Evolutionary conservation across 2,797 vertebrate species (phyloP), one percentile per base, ranked within the genome.

Genomic region (Remorina albescens): DNA sequence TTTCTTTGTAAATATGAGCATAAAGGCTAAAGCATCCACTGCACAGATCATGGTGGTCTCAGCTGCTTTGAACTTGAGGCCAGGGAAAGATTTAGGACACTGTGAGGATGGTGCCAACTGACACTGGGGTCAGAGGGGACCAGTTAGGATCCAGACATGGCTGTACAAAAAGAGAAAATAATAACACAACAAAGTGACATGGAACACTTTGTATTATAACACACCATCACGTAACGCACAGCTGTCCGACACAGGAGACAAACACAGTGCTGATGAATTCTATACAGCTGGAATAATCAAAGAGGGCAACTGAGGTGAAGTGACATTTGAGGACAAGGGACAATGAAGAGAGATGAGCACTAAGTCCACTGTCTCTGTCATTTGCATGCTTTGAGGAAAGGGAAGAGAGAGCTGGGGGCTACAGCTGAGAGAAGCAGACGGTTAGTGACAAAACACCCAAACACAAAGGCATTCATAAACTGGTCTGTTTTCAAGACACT

Each of bases 401-500:
- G 57, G 30, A 50, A 67, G 46, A 72, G 8, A 76, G 61, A 72
- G 73, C 28, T 57, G 28, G 12, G 64, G 30, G 67, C 18, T 21
- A 42, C 42, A 56, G n/a, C 28, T 30, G 34, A 26, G 28, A 72
- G 60, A 74, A 63, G 32, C 51, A 62, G 71, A 73, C 71, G 56
- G 71, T 49, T 70, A 63, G 63, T 71, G 72, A 76, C 60, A 69
- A 80, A 78, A 71, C 70, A 68, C 75, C 50, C 71, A 60, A 70
- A 88, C 50, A 88, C 77, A 85, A 83, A 83, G 67, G 67, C 60
- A 57, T 87, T 83, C 78, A 85, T 76, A 59, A 76, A 76, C 80
- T 74, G 80, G 65, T 81, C 85, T 72, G 64, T 62, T 86, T 88
- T 81, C 90, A 83, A 80, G 71, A 80, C 76, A 75, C 76, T 89